Conservation (phyloP, 2,797 vertebrate species). For the Ceryle rudis region DNA sequence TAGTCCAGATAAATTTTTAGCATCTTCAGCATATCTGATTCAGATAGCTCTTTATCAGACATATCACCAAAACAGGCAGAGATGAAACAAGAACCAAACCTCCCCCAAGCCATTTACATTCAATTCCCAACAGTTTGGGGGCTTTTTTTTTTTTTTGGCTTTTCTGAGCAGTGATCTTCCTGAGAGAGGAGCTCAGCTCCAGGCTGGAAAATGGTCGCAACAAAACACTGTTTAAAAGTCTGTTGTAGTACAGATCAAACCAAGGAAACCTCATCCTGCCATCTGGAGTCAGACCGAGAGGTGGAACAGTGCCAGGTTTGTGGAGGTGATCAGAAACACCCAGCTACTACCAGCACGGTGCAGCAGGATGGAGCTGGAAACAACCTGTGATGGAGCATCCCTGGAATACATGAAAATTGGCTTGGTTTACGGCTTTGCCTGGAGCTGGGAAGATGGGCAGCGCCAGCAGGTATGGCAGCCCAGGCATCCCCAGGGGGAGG, state of each 20-base stretch:
- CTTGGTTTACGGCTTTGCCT: not conserved
- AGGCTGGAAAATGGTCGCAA: not conserved
- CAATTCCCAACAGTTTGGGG: not conserved
- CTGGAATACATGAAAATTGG: not conserved
- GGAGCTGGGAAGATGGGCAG: not conserved
- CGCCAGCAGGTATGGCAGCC: not conserved
- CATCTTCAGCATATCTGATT: not conserved
- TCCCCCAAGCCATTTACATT: not conserved
- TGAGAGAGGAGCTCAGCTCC: not conserved
- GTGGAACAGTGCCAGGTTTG: conserved; percentile 35
- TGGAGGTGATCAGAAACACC: conserved; percentile 44
- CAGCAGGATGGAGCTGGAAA: not conserved
- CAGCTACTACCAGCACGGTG: not conserved
- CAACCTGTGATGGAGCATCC: not conserved
- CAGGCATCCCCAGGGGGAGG: not conserved
- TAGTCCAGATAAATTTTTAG: not conserved
- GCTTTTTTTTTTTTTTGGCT: not conserved
- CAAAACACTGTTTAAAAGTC: not conserved
- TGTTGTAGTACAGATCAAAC: not conserved
- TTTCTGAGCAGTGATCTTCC: not conserved
- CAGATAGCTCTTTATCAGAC: not conserved
- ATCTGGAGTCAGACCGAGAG: conserved; percentile 36
- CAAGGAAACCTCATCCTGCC: conserved; percentile 41
- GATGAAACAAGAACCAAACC: not conserved
- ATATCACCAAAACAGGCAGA: not conserved